Evolutionary conservation across 2,797 vertebrate genomes (phyloP).

Genomic region (Loris lydekkerianus): DNA sequence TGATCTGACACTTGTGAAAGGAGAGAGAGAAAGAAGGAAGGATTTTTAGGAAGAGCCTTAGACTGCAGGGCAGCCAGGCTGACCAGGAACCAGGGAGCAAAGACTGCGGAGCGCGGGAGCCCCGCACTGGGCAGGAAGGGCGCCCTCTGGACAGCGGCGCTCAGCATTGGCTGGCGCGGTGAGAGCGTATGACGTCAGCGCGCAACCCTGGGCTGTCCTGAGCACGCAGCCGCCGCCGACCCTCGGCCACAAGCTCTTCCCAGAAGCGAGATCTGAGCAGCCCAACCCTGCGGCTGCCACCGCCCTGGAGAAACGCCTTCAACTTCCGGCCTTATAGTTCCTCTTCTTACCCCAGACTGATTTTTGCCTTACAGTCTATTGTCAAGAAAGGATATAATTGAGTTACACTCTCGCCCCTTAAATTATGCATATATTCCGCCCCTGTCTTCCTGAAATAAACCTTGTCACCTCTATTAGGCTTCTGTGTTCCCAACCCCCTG

Average conservation of each 20-base stretch:
- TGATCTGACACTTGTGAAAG: neutral
- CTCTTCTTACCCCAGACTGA: neutral
- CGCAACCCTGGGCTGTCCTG: neutral
- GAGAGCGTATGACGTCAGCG: neutral
- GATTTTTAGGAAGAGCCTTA: neutral
- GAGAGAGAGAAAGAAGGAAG: neutral
- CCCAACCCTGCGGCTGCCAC: neutral
- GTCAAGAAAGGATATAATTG: neutral
- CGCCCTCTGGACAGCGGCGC: neutral
- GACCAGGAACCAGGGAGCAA: neutral
- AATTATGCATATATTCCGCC: neutral
- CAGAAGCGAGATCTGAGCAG: neutral
- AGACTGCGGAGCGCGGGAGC: neutral
- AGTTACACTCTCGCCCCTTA: conserved; percentile 2
- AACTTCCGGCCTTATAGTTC: neutral
- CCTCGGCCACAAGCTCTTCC: neutral
- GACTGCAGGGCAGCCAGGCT: neutral
- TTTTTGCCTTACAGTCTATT: neutral
- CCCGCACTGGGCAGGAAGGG: neutral
- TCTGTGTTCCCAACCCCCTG: neutral
- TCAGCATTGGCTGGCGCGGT: neutral
- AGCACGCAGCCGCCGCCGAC: neutral
- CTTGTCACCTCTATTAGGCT: neutral
- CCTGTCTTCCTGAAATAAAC: neutral
- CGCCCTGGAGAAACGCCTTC: neutral